Base-by-base conservation (phyloP, 2,113 vertebrate species). In the Sturnus vulgaris region DNA sequence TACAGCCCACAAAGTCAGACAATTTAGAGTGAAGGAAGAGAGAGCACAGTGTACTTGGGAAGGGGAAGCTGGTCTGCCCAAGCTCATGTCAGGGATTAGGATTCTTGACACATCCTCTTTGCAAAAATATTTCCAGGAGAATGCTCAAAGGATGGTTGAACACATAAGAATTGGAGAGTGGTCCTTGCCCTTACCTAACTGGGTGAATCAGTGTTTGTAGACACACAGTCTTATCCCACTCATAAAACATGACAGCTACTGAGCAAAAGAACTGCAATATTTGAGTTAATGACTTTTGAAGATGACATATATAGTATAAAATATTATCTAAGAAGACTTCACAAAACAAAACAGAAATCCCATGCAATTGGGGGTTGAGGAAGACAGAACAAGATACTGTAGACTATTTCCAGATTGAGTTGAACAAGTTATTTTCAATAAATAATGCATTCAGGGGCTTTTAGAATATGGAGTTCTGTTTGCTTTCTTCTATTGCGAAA, bases 1-100 rank as follows among this genome's bases (percentile, higher is more conserved):
- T 61, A 15, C 33, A 92, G 44, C 28, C 93, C 42, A 87, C n/a
- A 71, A 61, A 94, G 44, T 75, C 72, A 66, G 82, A 14, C 35
- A 53, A 22, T 59, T 73, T 53, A 46, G 60, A 47, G 33, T 69
- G 33, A 47, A 73, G 11, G 59, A 82, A 55, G 59, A 65, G 69
- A 77, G 73, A 93, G 64, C 33, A 70, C 25, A 37, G 39, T 0
- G 5, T 33, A 10, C 28, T 68, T 77, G 57, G 30, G 81, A 57
- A 87, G 46, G 47, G 27, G 20, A 92, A 84, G 68, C 28, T 5
- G 57, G 24, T 69, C 31, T 71, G 56, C 33, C 20, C 0, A 0
- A 71, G 40, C 11, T 44, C 4, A 0, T 30, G 4, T 64, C 65
- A 35, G 37, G 31, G 69, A 69, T 27, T 35, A 20, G 23, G 61